Evolutionary conservation across 2,113 vertebrate species (phyloP), one percentile per base, ranked within the genome.

Genomic region (Rhinolophus sinicus): DNA sequence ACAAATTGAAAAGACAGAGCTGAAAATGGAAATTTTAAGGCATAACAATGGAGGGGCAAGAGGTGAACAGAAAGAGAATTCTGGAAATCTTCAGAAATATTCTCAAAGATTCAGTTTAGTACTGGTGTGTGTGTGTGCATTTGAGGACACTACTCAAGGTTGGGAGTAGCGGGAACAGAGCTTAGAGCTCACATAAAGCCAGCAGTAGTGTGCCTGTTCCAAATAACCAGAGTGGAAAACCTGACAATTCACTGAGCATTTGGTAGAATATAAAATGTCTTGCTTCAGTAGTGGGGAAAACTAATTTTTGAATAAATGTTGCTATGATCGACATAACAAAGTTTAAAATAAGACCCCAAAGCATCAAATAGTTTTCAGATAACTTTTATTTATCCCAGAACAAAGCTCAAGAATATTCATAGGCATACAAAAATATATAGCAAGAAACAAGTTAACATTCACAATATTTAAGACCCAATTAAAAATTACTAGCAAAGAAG

Each of bases 401-500:
- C 15, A 67, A 44, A 84, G 54, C 18, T 62, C 10, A 83, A 65
- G 35, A 85, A 76, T 76, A 76, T n/a, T 58, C 58, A 69, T 3
- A 81, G 28, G 10, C 10, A 85, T 85, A 56, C 12, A 85, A 26
- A 84, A 65, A n/a, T 64, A 44, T 33, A 18, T 26, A 76, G 19
- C 21, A 76, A 76, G 26, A 21, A 44, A 76, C 7, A 85, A 44
- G 47, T 24, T 76, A 35, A 56, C 28, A 44, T 64, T 85, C 28
- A n/a, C 30, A 84, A 64, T 65, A 35, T 83, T 38, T 92, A 92
- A n/a, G 26, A 54, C 40, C n/a, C 6, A 92, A 40, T 75, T 10
- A 84, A 84, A 92, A 93, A 38, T 76, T 67, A 83, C 44, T 67
- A 22, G 47, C 70, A 93, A 85, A 76, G 35, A 76, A 65, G 58